Base-by-base conservation (phyloP, 2,888 invertebrate genomes). In the Trisateles emortualis region DNA sequence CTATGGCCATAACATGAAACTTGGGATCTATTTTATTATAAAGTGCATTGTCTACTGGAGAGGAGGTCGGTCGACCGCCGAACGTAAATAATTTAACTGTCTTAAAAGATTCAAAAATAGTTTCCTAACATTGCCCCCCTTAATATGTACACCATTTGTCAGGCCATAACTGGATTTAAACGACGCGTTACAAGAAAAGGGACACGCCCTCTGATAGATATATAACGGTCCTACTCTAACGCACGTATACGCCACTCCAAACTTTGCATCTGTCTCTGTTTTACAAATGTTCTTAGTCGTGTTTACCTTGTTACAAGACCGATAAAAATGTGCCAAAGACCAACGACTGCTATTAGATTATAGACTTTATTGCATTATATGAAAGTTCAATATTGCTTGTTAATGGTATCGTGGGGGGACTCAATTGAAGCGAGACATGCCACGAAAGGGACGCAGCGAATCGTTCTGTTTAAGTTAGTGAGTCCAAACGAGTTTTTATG, bases 81-180 rank as follows among this genome's bases (percentile, higher is more conserved):
- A 84, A 87, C 87, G 84, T 92, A 92, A 92, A 92, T 92, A 92
- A 92, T 92, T 92, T 91, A 92, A 90, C 89, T 90, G 91, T 92
- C 92, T 92, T 92, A 92, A 92, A 92, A 92, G 92, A 92, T 92
- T 92, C 92, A 92, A 92, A 92, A 92, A 92, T 92, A 92, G 92
- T 92, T 90, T 92, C 86, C 91, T 91, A 90, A 91, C 92, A 90
- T 90, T 89, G 88, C 92, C 92, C 91, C 90, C 90, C 88, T 87
- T 90, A 90, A 92, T 92, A 91, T 90, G 91, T 90, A 88, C 88
- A 91, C 92, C 92, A 92, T 92, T 92, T 92, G 91, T 91, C 92
- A 92, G 92, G 79, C 90, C 89, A 90, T 92, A 92, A 92, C 92
- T 90, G 86, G 90, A 92, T 92, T 92, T 92, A 91, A 92, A 90